Evolutionary conservation across 2,888 invertebrate genomes (phyloP).

Genomic region (Cheilosia grossa): DNA sequence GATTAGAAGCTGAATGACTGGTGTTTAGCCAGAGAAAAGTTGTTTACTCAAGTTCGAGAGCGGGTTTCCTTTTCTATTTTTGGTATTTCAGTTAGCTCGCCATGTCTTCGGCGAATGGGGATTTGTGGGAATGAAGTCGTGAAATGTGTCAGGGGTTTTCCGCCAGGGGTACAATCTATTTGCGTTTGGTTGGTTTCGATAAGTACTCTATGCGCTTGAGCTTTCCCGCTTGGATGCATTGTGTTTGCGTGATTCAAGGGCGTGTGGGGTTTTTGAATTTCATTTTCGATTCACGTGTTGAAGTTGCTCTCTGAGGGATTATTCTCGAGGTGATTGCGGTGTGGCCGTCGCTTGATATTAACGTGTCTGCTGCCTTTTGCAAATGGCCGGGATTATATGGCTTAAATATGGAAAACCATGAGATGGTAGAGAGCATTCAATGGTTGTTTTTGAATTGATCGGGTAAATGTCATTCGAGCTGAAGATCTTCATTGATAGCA

Average conservation of each 20-base stretch:
- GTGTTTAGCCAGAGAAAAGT: conserved; percentile 62
- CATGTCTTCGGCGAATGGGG: conserved; percentile 34
- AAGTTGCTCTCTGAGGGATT: conserved; percentile 49
- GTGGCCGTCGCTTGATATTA: not conserved
- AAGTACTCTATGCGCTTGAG: conserved; percentile 64
- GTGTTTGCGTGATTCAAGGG: conserved; percentile 48
- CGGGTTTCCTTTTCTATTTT: conserved; percentile 6
- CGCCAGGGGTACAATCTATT: conserved; percentile 56
- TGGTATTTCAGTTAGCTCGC: not conserved
- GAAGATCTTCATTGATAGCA: too few relatives aligned
- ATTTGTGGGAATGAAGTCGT: conserved; percentile 45
- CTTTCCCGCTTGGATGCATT: conserved; percentile 64
- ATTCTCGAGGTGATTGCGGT: conserved; percentile 33
- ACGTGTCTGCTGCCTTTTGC: too few relatives aligned
- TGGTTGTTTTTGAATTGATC: too few relatives aligned
- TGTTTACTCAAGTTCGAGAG: conserved; percentile 52
- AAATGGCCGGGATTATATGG: too few relatives aligned
- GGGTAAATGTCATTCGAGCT: too few relatives aligned
- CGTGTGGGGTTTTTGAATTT: conserved; percentile 51
- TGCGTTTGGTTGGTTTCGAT: conserved; percentile 62
- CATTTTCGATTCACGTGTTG: conserved; percentile 49
- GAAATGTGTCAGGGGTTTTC: conserved; percentile 71
- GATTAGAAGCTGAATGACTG: conserved; percentile 66
- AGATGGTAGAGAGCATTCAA: not conserved
- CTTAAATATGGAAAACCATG: not conserved